Evolutionary conservation across 2,113 vertebrate species (phyloP).

Genomic region (Morphnarchus princeps): DNA sequence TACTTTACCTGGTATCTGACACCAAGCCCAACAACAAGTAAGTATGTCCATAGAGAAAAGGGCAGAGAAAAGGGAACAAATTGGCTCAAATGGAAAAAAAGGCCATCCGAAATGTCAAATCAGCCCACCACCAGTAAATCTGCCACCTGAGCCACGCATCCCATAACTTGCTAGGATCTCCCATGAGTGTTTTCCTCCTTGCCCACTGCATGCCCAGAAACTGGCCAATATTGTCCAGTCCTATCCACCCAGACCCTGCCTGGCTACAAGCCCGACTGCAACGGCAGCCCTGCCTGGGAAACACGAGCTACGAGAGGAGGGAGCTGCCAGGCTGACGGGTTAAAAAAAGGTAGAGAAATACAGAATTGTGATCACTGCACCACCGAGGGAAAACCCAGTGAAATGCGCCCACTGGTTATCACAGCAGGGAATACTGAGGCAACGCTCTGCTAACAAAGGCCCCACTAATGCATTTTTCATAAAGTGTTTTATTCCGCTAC

Average conservation of each 20-base stretch:
- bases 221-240: not conserved
- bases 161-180: not conserved
- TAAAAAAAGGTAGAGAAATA: not conserved
- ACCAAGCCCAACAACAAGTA: not conserved
- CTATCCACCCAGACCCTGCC: fast-evolving
- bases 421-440: not conserved
- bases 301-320: too few relatives aligned
- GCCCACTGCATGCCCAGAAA: not conserved
- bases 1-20: fast-evolving
- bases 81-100: not conserved
- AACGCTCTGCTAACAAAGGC: not conserved
- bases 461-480: not conserved
- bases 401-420: not conserved
- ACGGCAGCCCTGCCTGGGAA: not conserved
- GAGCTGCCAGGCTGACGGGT: not conserved
- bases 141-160: not conserved
- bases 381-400: not conserved
- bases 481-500: not conserved
- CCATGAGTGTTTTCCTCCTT: fast-evolving
- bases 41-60: not conserved
- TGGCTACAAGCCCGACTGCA: not conserved
- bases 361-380: not conserved
- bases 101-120: fast-evolving
- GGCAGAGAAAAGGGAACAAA: not conserved
- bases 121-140: not conserved